These are phyloP conservation scores for Grallaria varia DNA, from an alignment of 2,113 vertebrate genomes.

Conservation along the genomic window DNA sequence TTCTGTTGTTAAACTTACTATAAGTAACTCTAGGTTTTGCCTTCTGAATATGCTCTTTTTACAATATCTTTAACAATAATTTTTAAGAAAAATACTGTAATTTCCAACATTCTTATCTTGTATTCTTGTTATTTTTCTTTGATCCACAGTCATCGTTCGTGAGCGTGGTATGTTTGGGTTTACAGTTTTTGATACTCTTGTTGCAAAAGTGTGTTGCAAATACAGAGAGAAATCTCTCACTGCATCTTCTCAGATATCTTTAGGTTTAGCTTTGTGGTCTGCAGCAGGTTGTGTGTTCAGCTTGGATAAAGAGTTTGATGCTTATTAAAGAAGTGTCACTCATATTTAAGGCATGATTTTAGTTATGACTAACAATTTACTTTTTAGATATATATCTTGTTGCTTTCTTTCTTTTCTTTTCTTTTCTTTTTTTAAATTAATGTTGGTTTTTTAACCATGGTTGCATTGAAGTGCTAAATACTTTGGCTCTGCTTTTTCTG, in stretches of 20 bases:
- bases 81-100: constrained; percentile 52
- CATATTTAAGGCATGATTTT: constrained; percentile 69
- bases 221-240: constrained; percentile 61
- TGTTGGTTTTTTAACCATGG: constrained; percentile 41
- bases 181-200: constrained; percentile 62
- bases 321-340: constrained; percentile 60
- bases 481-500: constrained; percentile 63
- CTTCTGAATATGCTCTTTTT: constrained; percentile 12
- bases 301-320: constrained; percentile 61
- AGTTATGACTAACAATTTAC: constrained; percentile 52
- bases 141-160: constrained; percentile 94
- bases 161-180: constrained; percentile 90
- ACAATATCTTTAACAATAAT: constrained; percentile 39
- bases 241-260: constrained; percentile 43
- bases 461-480: constrained; percentile 57
- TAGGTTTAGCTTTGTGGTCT: constrained; percentile 65
- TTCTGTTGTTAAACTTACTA: background rate
- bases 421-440: background rate
- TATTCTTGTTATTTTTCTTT: constrained; percentile 76
- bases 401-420: background rate
- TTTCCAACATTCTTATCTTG: constrained; percentile 85
- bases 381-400: constrained; percentile 47
- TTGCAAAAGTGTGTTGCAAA: constrained; percentile 61
- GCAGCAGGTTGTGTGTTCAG: constrained; percentile 68
- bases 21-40: background rate